Percentiles rank a stretch among this genome's conserved stretches.
Conservation (phyloP, 64 coral and sea anemone genomes). For the Montipora efflorescens region DNA sequence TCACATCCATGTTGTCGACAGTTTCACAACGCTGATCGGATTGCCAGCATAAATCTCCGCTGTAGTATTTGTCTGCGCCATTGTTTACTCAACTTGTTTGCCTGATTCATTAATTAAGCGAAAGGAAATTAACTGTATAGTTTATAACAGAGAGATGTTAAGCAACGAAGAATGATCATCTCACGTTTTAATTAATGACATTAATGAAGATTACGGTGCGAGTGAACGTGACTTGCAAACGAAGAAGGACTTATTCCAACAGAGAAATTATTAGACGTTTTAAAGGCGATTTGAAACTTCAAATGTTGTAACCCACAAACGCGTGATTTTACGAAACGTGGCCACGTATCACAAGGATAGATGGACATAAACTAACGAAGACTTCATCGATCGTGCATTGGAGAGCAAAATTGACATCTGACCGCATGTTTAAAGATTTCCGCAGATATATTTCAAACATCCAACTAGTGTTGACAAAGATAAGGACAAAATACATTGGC, state of each 20-base stretch:
- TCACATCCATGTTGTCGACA: conserved; percentile 2
- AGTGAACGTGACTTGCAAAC: background rate
- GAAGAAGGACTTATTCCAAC: background rate
- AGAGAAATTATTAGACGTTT: background rate
- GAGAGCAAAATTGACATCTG: background rate
- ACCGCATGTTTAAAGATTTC: background rate
- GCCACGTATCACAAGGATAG: too few species aligned
- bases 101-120: background rate
- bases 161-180: background rate
- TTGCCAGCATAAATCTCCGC: background rate
- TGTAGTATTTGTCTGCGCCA: background rate
- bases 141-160: background rate
- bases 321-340: background rate
- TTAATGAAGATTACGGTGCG: background rate
- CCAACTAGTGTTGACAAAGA: background rate
- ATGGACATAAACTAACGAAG: background rate
- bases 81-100: conserved; percentile 21
- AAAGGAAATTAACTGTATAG: conserved; percentile 7
- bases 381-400: background rate
- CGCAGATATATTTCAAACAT: background rate
- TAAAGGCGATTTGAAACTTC: background rate
- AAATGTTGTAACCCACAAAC: background rate
- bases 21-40: background rate
- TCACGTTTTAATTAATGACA: background rate
- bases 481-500: background rate